These are phyloP conservation scores for Marasmarcha lunaedactyla DNA, from an alignment of 2,888 invertebrate species.

Conservation along the genomic window DNA sequence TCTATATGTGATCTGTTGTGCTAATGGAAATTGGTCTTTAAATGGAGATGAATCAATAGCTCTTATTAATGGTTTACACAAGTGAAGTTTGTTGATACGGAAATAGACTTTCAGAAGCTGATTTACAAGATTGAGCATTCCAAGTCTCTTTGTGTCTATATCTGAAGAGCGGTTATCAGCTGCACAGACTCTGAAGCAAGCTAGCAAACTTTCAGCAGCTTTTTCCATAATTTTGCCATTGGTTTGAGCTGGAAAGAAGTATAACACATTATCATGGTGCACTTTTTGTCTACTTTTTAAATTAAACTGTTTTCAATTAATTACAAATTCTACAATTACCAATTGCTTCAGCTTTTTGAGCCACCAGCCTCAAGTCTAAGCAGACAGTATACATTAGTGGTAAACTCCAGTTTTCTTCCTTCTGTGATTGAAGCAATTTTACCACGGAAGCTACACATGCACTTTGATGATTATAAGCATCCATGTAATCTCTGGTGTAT, in stretches of 20 bases:
- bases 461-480: conserved; percentile 85
- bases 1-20: conserved; percentile 96
- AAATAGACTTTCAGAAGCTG: conserved; percentile 96
- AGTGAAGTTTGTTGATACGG: conserved; percentile 88
- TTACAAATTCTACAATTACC: too few species aligned
- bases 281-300: too few species aligned
- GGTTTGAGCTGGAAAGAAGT: conserved; percentile 47
- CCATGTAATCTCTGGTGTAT: conserved; percentile 59
- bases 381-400: conserved; percentile 92
- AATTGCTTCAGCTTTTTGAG: conserved; percentile 78
- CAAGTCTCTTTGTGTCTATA: conserved; percentile 93
- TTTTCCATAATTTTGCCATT: conserved; percentile 86
- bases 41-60: conserved; percentile 95
- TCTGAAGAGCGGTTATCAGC: conserved; percentile 93
- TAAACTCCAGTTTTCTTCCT: conserved; percentile 97
- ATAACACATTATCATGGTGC: too few species aligned
- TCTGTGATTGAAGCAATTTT: conserved; percentile 85
- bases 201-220: conserved; percentile 93
- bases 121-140: conserved; percentile 96
- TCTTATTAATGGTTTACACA: conserved; percentile 94
- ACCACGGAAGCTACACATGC: conserved; percentile 82
- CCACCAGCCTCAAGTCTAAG: conserved; percentile 88
- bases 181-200: conserved; percentile 94
- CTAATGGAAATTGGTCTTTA: conserved; percentile 89
- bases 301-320: too few species aligned